These are phyloP conservation scores for Drosophila aff. DNA, from an alignment of 1,140 invertebrate species.

Conservation along the genomic window DNA sequence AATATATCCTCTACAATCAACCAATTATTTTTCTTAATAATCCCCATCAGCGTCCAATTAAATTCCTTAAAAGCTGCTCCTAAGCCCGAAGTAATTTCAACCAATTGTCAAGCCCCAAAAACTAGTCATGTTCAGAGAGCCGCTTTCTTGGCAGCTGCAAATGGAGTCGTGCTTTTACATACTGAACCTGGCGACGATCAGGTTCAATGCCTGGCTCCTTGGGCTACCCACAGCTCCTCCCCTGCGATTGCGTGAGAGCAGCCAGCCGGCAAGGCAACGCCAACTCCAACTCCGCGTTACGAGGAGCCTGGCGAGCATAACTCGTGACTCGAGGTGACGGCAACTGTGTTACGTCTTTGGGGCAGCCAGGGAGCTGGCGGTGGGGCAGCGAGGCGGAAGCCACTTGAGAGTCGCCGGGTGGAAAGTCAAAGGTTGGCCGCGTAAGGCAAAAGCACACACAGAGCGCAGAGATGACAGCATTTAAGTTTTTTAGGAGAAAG, in stretches of 20 bases:
- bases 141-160: constrained; percentile 22
- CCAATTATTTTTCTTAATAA: neutral
- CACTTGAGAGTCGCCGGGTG: constrained; percentile 19
- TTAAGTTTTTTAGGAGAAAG: constrained; percentile 44
- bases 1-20: neutral
- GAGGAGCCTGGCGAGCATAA: constrained; percentile 18
- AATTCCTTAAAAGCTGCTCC: neutral
- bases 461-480: constrained; percentile 37
- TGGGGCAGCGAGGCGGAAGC: constrained; percentile 30
- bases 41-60: neutral
- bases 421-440: constrained; percentile 49
- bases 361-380: constrained; percentile 21
- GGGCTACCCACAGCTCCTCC: neutral
- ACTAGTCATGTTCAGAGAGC: neutral
- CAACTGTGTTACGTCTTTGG: constrained; percentile 57
- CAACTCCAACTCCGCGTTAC: constrained; percentile 34
- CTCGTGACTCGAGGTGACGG: constrained; percentile 43
- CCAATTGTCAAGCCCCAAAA: constrained; percentile 7
- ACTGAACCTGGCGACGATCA: constrained; percentile 64
- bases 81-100: neutral
- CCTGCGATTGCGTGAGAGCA: constrained; percentile 53
- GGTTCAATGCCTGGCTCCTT: constrained; percentile 67
- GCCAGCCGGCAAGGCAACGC: constrained; percentile 50
- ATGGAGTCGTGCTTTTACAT: constrained; percentile 33
- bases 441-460: constrained; percentile 35